Base-by-base conservation (phyloP, 2,797 vertebrate species). In the Falco novaeseelandiae region DNA sequence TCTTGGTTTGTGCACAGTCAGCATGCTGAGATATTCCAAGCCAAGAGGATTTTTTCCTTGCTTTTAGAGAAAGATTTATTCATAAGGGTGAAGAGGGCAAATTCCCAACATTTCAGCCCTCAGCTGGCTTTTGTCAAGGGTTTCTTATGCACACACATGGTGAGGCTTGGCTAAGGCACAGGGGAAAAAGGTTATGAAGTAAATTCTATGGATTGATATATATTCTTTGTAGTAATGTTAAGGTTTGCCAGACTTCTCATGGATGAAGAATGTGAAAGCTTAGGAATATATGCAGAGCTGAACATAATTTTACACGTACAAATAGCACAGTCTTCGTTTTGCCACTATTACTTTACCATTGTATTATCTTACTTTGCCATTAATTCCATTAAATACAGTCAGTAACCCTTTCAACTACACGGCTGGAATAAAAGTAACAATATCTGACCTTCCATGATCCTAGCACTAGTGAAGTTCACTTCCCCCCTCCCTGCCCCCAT, bases 51-150 rank as follows among this genome's bases (percentile, higher is more conserved):
- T 94, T 92, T 95, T 95, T 83, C 46, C 82, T 86, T 82, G 59
- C 67, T 91, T 94, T 94, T 79, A 91, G 95, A 92, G 61, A 83
- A 95, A 84, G 87, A 97, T 93, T 97, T 97, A 96, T 97, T 97
- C 83, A 66, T 86, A 69, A 83, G 67, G 80, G 89, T 90, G 84
- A 96, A 90, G 66, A 96, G 95, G 94, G 78, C 93, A 97, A 93
- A 96, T 97, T 97, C 96, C 81, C 96, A 96, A 85, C 93, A 94
- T 93, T 96, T 89, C 87, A 96, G 65, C 38, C 51, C 74, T 96
- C 76, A 93, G 89, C 87, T 97, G 97, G 92, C 81, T 97, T 97
- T 97, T 91, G 85, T 97, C 96, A 96, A 83, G 52, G 62, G 12
- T 86, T 93, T 91, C 74, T 93, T 84, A 87, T n/a, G 40, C 87